phyloP scores from a whole-genome alignment of 2,113 vertebrate species.

The Bambusicola thoracicus region DNA sequence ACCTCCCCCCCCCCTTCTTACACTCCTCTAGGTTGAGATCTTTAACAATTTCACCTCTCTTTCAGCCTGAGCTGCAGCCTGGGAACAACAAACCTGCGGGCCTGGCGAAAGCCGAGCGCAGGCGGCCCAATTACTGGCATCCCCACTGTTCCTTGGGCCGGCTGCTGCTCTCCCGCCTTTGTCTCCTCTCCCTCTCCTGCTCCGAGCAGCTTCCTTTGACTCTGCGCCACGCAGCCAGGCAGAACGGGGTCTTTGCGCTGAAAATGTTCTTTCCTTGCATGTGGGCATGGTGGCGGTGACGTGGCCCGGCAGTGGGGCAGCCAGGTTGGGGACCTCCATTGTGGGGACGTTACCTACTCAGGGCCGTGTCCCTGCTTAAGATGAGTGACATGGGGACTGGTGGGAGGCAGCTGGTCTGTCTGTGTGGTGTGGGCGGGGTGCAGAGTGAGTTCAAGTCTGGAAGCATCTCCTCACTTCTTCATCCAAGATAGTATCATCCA shows the following conservation, averaged over 20 bases:
- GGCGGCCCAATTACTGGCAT: conserved; percentile 68
- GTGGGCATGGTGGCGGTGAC: rapidly evolving
- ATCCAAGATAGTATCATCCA: background rate
- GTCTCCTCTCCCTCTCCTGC: conserved; percentile 50
- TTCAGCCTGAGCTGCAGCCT: conserved; percentile 63
- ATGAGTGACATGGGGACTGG: background rate
- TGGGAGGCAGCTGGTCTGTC: background rate
- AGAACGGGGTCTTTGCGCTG: conserved; percentile 17
- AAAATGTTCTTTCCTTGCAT: background rate
- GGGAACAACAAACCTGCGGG: conserved; percentile 72
- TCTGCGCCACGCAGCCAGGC: background rate
- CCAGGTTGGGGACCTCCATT: background rate
- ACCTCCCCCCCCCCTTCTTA: background rate
- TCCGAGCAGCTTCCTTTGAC: conserved; percentile 48
- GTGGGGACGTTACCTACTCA: background rate
- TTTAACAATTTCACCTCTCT: conserved; percentile 48
- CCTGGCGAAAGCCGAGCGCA: conserved; percentile 58
- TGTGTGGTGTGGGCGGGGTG: background rate
- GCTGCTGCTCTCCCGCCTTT: conserved; percentile 65
- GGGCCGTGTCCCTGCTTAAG: background rate
- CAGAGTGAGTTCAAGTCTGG: background rate
- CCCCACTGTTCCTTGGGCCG: conserved; percentile 68
- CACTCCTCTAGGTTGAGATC: conserved; percentile 36
- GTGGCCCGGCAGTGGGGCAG: rapidly evolving
- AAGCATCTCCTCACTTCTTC: background rate